phyloP scores from a whole-genome alignment of 1,140 invertebrate species.

The Aricia agestis region DNA sequence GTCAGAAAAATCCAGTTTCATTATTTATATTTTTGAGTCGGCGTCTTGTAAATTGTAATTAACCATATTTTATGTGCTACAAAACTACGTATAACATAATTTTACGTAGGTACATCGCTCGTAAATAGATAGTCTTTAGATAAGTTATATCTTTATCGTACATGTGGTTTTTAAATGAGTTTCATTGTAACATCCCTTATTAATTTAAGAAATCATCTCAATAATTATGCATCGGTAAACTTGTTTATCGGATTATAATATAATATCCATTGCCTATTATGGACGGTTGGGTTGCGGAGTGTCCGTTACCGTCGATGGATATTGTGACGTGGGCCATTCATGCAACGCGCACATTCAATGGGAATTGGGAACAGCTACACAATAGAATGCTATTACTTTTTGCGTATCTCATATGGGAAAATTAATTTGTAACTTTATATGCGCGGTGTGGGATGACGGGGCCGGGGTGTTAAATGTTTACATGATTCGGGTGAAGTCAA shows the following conservation, averaged over 20 bases:
- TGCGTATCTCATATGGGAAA: constrained; percentile 68
- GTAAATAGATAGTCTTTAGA: too few relatives aligned
- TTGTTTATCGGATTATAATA: not conserved
- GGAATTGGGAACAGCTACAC: constrained; percentile 65
- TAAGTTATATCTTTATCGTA: too few relatives aligned
- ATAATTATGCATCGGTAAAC: constrained; percentile 26
- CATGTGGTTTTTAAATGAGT: too few relatives aligned
- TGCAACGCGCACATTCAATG: constrained; percentile 47
- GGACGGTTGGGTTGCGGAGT: constrained; percentile 20
- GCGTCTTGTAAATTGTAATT: too few relatives aligned
- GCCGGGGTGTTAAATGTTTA: constrained; percentile 17
- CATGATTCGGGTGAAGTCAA: too few relatives aligned
- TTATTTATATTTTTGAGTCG: too few relatives aligned
- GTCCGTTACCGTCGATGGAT: constrained; percentile 51
- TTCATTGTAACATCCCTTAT: constrained; percentile 26
- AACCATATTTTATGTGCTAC: too few relatives aligned
- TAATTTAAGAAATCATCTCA: constrained; percentile 20
- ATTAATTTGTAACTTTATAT: constrained; percentile 68
- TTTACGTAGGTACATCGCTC: too few relatives aligned
- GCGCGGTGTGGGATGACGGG: constrained; percentile 27
- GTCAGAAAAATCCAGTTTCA: too few relatives aligned
- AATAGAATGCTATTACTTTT: constrained; percentile 72
- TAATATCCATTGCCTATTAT: not conserved
- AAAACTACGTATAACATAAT: too few relatives aligned
- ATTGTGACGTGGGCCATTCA: constrained; percentile 70